Evolutionary conservation across 2,888 invertebrate species (phyloP).

Genomic region (Dexiosoma caninum): DNA sequence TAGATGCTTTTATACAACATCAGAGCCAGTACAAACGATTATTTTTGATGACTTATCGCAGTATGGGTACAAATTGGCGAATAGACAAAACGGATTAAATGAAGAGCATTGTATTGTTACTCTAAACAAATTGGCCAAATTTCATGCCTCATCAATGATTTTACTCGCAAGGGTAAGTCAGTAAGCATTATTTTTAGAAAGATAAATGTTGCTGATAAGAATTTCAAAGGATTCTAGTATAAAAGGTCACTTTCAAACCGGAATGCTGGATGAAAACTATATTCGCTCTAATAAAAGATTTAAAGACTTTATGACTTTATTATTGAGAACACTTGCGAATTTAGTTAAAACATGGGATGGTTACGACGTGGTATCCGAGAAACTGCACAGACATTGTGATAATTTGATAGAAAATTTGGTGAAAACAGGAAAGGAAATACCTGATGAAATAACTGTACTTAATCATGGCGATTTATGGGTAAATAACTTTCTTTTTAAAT

Average conservation of each 20-base stretch:
- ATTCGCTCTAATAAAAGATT: conserved; percentile 73
- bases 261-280: conserved; percentile 75
- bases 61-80: conserved; percentile 79
- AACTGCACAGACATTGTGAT: conserved; percentile 74
- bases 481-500: conserved; percentile 80
- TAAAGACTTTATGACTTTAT: conserved; percentile 72
- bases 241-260: conserved; percentile 70
- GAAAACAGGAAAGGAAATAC: conserved; percentile 69
- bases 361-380: conserved; percentile 76
- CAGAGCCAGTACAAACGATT: conserved; percentile 74
- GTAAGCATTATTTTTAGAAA: neutral
- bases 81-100: conserved; percentile 80
- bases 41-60: conserved; percentile 78
- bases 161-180: conserved; percentile 79
- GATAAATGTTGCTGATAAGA: neutral
- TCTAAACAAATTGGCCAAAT: conserved; percentile 79
- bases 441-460: conserved; percentile 78
- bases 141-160: conserved; percentile 80
- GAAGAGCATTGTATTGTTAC: conserved; percentile 79
- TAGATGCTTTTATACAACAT: conserved; percentile 74
- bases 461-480: conserved; percentile 80
- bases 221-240: conserved; percentile 70
- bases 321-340: conserved; percentile 73
- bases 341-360: conserved; percentile 78
- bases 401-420: conserved; percentile 74